phyloP scores from a whole-genome alignment of 2,113 vertebrate genomes.

The Microcebus murinus region DNA sequence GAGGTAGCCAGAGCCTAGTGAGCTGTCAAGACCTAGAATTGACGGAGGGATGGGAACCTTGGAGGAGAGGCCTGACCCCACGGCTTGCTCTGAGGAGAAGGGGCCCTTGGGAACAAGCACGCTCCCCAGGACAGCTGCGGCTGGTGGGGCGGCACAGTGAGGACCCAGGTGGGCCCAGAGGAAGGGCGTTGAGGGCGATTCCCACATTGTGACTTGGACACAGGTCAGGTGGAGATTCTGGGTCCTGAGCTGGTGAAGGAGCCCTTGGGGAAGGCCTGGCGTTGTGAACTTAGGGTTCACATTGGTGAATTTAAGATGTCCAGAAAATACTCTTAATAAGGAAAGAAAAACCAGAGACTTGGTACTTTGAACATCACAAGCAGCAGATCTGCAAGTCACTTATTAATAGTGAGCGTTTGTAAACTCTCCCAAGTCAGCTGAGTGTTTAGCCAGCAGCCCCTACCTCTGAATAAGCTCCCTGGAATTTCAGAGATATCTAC shows the following conservation, averaged over 20 bases:
- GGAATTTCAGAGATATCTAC: not conserved
- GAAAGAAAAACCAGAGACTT: not conserved
- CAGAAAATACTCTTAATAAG: not conserved
- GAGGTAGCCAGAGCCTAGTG: not conserved
- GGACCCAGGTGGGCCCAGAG: rapidly evolving
- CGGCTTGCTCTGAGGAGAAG: not conserved
- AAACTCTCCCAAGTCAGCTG: not conserved
- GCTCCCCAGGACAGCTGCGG: rapidly evolving
- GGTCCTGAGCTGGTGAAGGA: not conserved
- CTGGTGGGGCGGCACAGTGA: rapidly evolving
- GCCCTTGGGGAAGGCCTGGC: too few relatives aligned
- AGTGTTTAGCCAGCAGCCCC: not conserved
- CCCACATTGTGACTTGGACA: not conserved
- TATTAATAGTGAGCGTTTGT: not conserved
- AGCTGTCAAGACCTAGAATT: not conserved
- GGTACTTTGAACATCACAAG: not conserved
- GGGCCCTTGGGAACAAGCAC: not conserved
- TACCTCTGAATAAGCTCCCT: not conserved
- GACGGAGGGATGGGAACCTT: rapidly evolving
- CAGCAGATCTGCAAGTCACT: not conserved
- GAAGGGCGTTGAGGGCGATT: rapidly evolving
- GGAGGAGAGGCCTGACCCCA: not conserved
- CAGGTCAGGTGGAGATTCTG: not conserved
- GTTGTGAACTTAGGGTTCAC: not conserved
- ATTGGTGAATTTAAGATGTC: not conserved